phyloP scores from a whole-genome alignment of 2,113 vertebrate species.

The Zingel zingel region DNA sequence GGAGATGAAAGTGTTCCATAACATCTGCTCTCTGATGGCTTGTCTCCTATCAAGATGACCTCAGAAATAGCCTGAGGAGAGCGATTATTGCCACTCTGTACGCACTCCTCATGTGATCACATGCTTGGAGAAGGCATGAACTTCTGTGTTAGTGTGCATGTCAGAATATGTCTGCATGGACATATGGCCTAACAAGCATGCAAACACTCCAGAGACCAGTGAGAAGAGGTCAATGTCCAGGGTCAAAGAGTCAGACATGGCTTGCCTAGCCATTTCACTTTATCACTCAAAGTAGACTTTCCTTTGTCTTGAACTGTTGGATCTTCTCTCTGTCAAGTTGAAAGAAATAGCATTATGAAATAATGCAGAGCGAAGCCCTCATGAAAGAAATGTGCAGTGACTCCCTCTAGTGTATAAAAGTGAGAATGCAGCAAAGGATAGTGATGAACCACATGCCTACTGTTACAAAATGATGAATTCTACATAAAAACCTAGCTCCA shows the following conservation, averaged over 20 bases:
- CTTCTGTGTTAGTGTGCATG: conserved; percentile 18
- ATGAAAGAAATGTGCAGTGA: not conserved
- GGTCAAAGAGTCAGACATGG: conserved; percentile 56
- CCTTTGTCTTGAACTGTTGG: not conserved
- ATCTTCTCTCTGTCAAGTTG: conserved; percentile 16
- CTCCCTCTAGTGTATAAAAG: conserved; percentile 57
- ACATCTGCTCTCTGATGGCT: conserved; percentile 74
- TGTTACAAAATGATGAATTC: not conserved
- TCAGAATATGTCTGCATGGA: conserved; percentile 26
- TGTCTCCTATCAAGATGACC: conserved; percentile 66
- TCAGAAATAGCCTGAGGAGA: conserved; percentile 72
- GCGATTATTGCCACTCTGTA: conserved; percentile 64
- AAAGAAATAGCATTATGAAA: conserved; percentile 10
- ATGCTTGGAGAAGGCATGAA: conserved; percentile 5
- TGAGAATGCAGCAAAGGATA: conserved; percentile 22
- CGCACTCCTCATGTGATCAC: conserved; percentile 63
- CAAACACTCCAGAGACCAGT: conserved; percentile 27
- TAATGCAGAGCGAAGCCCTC: too few relatives aligned
- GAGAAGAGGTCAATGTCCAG: conserved; percentile 33
- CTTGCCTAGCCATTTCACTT: conserved; percentile 51
- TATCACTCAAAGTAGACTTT: conserved; percentile 25
- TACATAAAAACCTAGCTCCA: too few relatives aligned
- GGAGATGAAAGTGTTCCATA: conserved; percentile 79
- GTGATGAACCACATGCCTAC: not conserved
- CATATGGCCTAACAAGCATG: conserved; percentile 68